A percentile compares a stretch with the other conserved stretches of the same genome.
These are phyloP conservation scores for Megaceryle maxima DNA, from an alignment of 2,113 vertebrate genomes.

Conservation along the genomic window DNA sequence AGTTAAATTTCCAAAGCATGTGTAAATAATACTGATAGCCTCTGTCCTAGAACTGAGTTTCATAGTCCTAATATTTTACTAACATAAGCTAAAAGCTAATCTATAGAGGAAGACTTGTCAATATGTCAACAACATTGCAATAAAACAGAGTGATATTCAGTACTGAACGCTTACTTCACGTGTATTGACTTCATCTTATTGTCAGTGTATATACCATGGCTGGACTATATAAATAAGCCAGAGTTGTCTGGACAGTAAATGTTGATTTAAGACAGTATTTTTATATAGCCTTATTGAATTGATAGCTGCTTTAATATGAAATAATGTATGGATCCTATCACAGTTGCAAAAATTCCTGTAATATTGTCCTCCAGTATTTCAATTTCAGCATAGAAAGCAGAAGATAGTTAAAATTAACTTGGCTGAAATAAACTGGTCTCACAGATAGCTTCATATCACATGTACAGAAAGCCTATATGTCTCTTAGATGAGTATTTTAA, in stretches of 20 bases:
- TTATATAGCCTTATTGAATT: slow-evolving; percentile 43
- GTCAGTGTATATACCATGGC: not conserved
- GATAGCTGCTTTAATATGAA: slow-evolving; percentile 51
- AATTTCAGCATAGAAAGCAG: not conserved
- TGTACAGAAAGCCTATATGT: accelerated
- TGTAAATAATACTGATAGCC: not conserved
- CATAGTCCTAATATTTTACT: not conserved
- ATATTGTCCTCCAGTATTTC: not conserved
- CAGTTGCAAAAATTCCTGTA: slow-evolving; percentile 27
- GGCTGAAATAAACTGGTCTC: not conserved
- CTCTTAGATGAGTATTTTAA: not conserved
- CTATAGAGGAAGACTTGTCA: not conserved
- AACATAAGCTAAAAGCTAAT: not conserved
- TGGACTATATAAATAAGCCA: not conserved
- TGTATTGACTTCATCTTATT: not conserved
- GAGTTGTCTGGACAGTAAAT: slow-evolving; percentile 38
- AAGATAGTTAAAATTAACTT: not conserved
- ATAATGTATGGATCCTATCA: slow-evolving; percentile 6
- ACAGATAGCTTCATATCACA: not conserved
- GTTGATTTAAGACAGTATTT: slow-evolving; percentile 57
- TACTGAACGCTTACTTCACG: slow-evolving; percentile 34
- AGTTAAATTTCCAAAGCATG: not conserved
- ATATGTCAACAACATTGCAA: not conserved
- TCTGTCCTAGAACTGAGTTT: not conserved
- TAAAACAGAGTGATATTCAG: not conserved